phyloP scores from a whole-genome alignment of 2,113 vertebrate species.

The Trichomycterus rosablanca region DNA sequence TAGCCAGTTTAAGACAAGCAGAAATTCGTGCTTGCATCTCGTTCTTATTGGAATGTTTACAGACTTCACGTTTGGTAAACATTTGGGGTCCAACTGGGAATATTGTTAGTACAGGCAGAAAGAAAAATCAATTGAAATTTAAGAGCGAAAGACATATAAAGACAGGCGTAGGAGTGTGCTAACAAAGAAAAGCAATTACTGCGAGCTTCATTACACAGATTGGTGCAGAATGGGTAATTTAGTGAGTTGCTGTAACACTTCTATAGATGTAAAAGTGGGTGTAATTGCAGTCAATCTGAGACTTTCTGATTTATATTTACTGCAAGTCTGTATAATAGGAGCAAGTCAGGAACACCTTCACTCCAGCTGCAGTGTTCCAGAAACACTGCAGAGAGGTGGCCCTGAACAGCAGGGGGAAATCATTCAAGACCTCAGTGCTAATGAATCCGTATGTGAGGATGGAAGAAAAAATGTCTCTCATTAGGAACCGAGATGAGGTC shows the following conservation, averaged over 20 bases:
- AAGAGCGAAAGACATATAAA: neutral
- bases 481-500: neutral
- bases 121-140: constrained; percentile 13
- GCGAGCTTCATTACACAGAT: neutral
- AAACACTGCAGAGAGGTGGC: neutral
- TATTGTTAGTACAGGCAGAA: neutral
- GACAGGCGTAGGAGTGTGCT: neutral
- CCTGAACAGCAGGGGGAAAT: constrained; percentile 4
- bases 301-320: neutral
- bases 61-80: neutral
- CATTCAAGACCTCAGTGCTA: neutral
- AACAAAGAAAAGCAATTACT: constrained; percentile 25
- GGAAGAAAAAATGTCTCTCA: neutral
- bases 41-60: neutral
- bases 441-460: neutral
- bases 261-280: neutral
- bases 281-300: neutral
- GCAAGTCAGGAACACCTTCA: neutral
- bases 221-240: constrained; percentile 1
- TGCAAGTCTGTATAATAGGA: too few species aligned
- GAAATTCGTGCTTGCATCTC: neutral
- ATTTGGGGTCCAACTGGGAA: neutral
- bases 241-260: neutral
- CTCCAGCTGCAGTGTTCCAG: neutral
- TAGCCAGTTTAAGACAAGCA: too few species aligned